Evolutionary conservation across 64 coral and sea anemone species (phyloP), one percentile per base, ranked within the genome.

Genomic region (Acropora yongei): DNA sequence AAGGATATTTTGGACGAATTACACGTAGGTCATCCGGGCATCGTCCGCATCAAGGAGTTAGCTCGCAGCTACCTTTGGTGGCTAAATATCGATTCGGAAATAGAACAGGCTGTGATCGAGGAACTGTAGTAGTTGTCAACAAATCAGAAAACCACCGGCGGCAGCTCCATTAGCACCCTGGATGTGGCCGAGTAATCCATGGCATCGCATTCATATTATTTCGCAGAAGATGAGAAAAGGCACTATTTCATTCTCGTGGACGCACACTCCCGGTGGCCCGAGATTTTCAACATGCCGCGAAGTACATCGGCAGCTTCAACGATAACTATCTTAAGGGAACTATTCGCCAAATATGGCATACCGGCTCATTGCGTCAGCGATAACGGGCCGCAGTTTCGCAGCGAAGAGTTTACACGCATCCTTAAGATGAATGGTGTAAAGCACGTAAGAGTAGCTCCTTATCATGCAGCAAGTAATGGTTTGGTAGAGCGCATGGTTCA

Each of bases 221-320:
- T 6, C 13, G 65, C 81, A n/a, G 80, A 84, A 47, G 5, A 84
- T 41, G n/a, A 84, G 30, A 44, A 84, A 0, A 45, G 58, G 8
- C 57, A 84, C 58, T 84, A 84, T 55, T 43, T 84, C 81, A 84
- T 67, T 84, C 2, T 43, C 49, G 57, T 84, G 47, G 57, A 84
- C 5, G 81, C 57, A 63, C 80, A 65, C n/a, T 84, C 80, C 20
- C 18, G 55, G 11, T 63, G 80, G 80, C 80, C 80, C 1, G 80
- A 84, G 80, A 84, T 84, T 46, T 41, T 66, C 80, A 41, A n/a
- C 55, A 66, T 84, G 80, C 57, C 30, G 44, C n/a, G 30, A 84
- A 84, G 18, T 41, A 84, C 81, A 12, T 41, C 58, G 5, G 81
- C 58, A 84, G 30, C 57, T 8, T 12, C 57, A 46, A 65, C 39